A percentile compares a stretch with the other conserved stretches of the same genome.
phyloP scores from a whole-genome alignment of 2,797 vertebrate genomes.

The Danio aesculapii region DNA sequence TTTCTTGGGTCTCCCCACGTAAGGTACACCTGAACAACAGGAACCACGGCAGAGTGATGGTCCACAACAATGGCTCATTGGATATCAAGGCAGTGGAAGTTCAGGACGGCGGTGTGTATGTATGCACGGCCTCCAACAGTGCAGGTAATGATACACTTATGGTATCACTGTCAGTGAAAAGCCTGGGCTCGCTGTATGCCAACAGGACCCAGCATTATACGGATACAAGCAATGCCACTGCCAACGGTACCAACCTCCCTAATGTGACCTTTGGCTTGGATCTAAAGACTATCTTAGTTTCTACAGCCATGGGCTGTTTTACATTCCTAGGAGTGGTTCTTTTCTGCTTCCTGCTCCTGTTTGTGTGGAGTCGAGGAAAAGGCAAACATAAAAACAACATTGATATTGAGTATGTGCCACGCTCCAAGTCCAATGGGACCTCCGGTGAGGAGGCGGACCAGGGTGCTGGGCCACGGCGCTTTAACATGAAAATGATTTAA shows the following conservation, averaged over 20 bases:
- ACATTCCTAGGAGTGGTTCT: slow-evolving; percentile 98
- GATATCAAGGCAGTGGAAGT: slow-evolving; percentile 95
- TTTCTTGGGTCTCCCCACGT: slow-evolving; percentile 94
- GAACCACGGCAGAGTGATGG: slow-evolving; percentile 90
- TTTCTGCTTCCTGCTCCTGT: slow-evolving; percentile 99
- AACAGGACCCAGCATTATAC: slow-evolving; percentile 99
- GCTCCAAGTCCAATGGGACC: slow-evolving; percentile 90
- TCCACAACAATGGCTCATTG: slow-evolving; percentile 92
- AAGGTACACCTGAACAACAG: slow-evolving; percentile 87
- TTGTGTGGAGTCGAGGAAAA: slow-evolving; percentile 99
- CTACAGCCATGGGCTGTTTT: slow-evolving; percentile 99
- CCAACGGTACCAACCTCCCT: slow-evolving; percentile 87
- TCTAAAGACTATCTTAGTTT: slow-evolving; percentile 99
- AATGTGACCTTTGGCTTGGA: slow-evolving; percentile 91
- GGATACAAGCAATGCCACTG: slow-evolving; percentile 91
- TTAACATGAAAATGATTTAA: slow-evolving; percentile 99
- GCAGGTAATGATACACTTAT: slow-evolving; percentile 97
- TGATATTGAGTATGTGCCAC: slow-evolving; percentile 97
- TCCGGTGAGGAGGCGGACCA: slow-evolving; percentile 89
- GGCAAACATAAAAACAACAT: slow-evolving; percentile 99
- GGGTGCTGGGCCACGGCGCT: slow-evolving; percentile 87
- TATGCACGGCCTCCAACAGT: slow-evolving; percentile 94
- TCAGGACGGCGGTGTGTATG: slow-evolving; percentile 93
- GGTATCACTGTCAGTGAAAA: slow-evolving; percentile 93
- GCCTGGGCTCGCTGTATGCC: slow-evolving; percentile 94